phyloP scores from a whole-genome alignment of 2,888 invertebrate species.

The Halictus ligatus region DNA sequence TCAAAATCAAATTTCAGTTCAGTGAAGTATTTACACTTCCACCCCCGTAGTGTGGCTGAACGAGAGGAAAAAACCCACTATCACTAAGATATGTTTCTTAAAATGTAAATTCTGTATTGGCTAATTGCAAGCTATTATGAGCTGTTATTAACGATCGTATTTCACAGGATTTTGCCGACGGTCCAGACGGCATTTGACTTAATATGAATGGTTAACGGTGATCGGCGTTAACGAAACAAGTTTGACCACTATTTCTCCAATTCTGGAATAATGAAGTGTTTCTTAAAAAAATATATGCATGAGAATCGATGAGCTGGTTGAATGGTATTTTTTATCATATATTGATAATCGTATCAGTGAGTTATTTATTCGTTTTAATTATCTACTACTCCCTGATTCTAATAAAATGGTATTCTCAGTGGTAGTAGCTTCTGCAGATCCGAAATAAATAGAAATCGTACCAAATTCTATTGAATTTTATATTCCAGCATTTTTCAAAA shows the following conservation, averaged over 20 bases:
- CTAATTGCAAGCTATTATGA: background rate
- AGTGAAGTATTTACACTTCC: too few species aligned
- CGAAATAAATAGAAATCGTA: too few species aligned
- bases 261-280: background rate
- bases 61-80: background rate
- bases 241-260: background rate
- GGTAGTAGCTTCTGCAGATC: too few species aligned
- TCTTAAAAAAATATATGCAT: background rate
- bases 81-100: background rate
- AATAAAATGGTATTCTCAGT: too few species aligned
- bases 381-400: too few species aligned
- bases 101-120: background rate
- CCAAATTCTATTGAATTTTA: too few species aligned
- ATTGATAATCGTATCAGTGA: too few species aligned
- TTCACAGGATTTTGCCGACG: background rate
- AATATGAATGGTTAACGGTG: too few species aligned
- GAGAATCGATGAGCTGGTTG: background rate
- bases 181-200: background rate
- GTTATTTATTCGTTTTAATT: too few species aligned
- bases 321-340: background rate
- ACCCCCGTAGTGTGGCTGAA: background rate
- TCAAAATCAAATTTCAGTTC: too few species aligned
- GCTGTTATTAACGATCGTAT: background rate
- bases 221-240: background rate
- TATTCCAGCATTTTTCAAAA: too few species aligned